These are phyloP conservation scores for Gadus chalcogrammus DNA, from an alignment of 2,113 vertebrate genomes.

Conservation along the genomic window DNA sequence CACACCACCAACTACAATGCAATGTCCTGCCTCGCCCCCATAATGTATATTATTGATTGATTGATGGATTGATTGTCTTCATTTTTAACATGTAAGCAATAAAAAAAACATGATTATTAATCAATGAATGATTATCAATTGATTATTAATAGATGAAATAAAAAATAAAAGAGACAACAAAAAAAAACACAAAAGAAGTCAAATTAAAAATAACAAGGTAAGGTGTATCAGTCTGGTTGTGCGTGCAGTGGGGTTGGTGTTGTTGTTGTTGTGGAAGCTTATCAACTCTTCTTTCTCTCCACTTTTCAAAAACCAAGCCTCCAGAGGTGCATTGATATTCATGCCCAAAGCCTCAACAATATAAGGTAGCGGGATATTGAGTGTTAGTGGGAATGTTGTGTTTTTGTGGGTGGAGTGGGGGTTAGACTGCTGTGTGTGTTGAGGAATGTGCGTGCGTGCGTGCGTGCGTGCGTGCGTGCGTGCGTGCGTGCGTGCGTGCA, in stretches of 20 bases:
- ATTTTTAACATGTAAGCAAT: too few relatives aligned
- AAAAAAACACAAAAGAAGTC: too few relatives aligned
- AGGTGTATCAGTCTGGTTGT: slow-evolving; percentile 10
- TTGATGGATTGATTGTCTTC: too few relatives aligned
- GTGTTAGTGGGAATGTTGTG: not conserved
- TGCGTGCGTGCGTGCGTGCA: not conserved
- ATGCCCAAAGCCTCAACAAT: slow-evolving; percentile 24
- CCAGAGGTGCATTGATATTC: slow-evolving; percentile 45
- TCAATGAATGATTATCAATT: too few relatives aligned
- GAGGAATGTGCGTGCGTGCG: too few relatives aligned
- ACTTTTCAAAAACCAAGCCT: slow-evolving; percentile 34
- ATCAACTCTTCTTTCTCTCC: slow-evolving; percentile 30
- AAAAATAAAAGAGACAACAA: too few relatives aligned
- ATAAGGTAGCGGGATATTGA: not conserved
- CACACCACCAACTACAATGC: not conserved
- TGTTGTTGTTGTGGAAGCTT: slow-evolving; percentile 10
- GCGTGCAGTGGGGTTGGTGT: not conserved
- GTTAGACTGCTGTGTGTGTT: not conserved
- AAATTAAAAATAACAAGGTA: slow-evolving; percentile 11
- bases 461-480: slow-evolving; percentile 6
- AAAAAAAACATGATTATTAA: too few relatives aligned
- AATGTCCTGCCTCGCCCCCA: slow-evolving; percentile 7
- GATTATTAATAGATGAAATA: too few relatives aligned
- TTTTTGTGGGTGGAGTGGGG: slow-evolving; percentile 4
- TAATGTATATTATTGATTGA: too few relatives aligned